These are phyloP conservation scores for Oryzias celebensis DNA, from an alignment of 2,113 vertebrate species.

Conservation along the genomic window DNA sequence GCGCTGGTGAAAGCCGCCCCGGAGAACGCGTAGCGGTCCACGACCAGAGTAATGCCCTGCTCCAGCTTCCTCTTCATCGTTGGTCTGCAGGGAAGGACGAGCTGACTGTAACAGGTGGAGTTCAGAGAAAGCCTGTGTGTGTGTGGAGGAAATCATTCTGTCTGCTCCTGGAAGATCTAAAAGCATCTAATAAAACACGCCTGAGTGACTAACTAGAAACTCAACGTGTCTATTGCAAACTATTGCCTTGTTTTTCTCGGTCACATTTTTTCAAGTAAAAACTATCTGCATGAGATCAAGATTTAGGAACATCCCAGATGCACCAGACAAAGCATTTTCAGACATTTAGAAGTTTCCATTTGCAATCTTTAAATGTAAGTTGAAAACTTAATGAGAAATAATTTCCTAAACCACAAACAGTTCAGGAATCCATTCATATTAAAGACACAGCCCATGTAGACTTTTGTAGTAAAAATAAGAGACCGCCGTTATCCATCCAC, in stretches of 20 bases:
- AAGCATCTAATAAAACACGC: not conserved
- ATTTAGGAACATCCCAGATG: too few relatives aligned
- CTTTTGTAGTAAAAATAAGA: too few relatives aligned
- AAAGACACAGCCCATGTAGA: too few relatives aligned
- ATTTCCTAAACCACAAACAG: too few relatives aligned
- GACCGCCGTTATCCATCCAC: too few relatives aligned
- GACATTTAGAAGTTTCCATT: too few relatives aligned
- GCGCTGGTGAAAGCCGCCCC: slow-evolving; percentile 93
- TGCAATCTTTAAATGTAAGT: too few relatives aligned
- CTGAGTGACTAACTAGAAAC: not conserved
- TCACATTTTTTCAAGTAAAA: too few relatives aligned
- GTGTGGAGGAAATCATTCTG: not conserved
- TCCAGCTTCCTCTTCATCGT: slow-evolving; percentile 81
- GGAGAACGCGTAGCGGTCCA: slow-evolving; percentile 95
- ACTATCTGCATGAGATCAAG: too few relatives aligned
- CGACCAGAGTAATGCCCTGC: slow-evolving; percentile 86
- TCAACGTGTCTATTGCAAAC: not conserved
- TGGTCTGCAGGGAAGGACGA: slow-evolving; percentile 55
- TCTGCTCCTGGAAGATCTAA: not conserved
- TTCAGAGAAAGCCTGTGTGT: not conserved
- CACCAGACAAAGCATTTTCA: too few relatives aligned
- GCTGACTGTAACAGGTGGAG: not conserved
- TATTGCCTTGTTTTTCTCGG: not conserved
- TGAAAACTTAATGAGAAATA: too few relatives aligned
- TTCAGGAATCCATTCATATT: too few relatives aligned